Percentiles rank a stretch among this genome's conserved stretches.
Evolutionary conservation across 2,797 vertebrate genomes (phyloP).

Genomic region (Dallia pectoralis): DNA sequence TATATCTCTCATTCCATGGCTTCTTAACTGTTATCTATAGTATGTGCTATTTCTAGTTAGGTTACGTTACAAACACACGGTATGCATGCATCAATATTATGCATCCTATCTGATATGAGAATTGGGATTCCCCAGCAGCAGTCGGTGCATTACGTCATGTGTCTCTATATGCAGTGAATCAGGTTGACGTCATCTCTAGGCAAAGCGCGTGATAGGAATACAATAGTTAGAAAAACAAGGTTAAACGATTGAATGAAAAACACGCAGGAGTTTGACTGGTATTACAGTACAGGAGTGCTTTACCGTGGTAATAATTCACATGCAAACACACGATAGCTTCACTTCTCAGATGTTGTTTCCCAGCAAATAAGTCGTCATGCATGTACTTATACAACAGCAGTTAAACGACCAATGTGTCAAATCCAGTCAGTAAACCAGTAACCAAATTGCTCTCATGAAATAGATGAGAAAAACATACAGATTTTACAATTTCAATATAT

Average conservation of each 20-base stretch:
- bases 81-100: neutral
- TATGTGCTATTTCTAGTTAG: neutral
- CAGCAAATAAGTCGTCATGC: too few species aligned
- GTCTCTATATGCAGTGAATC: neutral
- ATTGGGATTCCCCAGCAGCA: neutral
- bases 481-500: too few species aligned
- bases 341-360: neutral
- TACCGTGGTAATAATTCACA: neutral
- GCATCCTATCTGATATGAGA: neutral
- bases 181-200: neutral
- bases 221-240: neutral
- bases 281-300: neutral
- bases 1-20: conserved; percentile 3
- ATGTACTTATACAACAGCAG: too few species aligned
- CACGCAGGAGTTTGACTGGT: neutral
- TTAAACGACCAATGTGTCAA: too few species aligned
- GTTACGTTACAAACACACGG: neutral
- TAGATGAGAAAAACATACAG: too few species aligned
- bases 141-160: neutral
- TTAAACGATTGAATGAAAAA: neutral
- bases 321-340: neutral
- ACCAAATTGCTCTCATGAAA: too few species aligned
- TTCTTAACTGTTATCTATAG: neutral
- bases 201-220: neutral
- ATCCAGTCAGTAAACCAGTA: too few species aligned